Evolutionary conservation across 2,113 vertebrate species (phyloP), one percentile per base, ranked within the genome.

Genomic region (Acanthochromis polyacanthus): DNA sequence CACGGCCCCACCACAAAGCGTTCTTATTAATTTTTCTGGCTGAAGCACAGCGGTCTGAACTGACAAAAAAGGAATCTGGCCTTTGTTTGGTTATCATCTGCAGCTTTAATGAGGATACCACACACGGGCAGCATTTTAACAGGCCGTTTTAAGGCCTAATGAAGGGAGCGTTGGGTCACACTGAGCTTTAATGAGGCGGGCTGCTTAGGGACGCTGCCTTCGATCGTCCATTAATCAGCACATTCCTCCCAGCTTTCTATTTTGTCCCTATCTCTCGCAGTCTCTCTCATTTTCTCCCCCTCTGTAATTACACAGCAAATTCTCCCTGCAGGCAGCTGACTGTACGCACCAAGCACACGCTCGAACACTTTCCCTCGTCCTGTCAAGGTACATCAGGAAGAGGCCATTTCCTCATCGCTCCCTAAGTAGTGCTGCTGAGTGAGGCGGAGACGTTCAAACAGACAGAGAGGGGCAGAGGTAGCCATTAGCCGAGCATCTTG

Each of bases 291-390:
- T 73, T 71, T 80, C 75, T 70, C 60, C 81, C 30, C 28, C 70
- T 56, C 85, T 89, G 84, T 93, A 91, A 93, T 93, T 93, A 91
- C 88, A 73, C 81, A 90, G 89, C 82, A 86, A 51, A 81, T 83
- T 77, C 79, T 81, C 62, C 78, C 82, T 70, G n/a, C 73, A 84
- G 71, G 86, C 89, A 70, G 75, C 83, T 43, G 64, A 81, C 57
- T 11, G 65, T 65, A 67, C 57, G 63, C 43, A 0, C 82, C 48
- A 83, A 87, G 78, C 80, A 58, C 81, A 81, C 59, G 2, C 67
- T 71, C 72, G 48, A n/a, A 43, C 77, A 63, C 84, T 82, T 75
- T 83, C 57, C 32, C 80, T 83, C 85, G 72, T 81, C 75, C 79
- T 80, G 82, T 84, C 73, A 72, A 88, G 80, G 84, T 88, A 53